Base-by-base conservation (phyloP, 2,113 vertebrate species). In the Gadus macrocephalus region DNA sequence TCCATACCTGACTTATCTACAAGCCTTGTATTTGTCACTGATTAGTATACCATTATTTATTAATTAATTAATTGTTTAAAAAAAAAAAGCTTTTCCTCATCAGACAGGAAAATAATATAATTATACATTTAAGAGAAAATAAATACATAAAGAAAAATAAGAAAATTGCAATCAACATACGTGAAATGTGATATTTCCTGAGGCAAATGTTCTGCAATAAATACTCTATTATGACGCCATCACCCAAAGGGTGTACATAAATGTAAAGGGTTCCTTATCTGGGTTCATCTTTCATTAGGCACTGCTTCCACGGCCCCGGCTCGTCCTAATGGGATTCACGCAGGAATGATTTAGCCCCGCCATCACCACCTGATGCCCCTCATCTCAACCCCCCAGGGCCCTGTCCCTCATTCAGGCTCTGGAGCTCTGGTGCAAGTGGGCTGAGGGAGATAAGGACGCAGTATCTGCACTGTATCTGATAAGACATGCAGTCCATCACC, bases 361-460 rank as follows among this genome's bases (percentile, higher is more conserved):
- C n/a, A n/a, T 16, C 5, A 6, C 55, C 15, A 17, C n/a, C n/a
- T 58, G 55, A 58, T 16, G 55, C 15, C 15, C 55, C 15, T 58
- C 15, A 58, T 58, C n/a, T 58, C 5, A 58, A 58, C 55, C 11
- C n/a, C 55, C 15, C 15, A 16, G 55, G 55, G n/a, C n/a, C 55
- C 55, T 58, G 15, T 16, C 55, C 55, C 20, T 17, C 15, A 7
- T 9, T 69, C 82, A 85, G 4, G 84, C 89, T 70, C 63, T 56
- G 53, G 58, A 28, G 53, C 70, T 69, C 62, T 28, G 31, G 70
- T 74, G 81, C 75, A 25, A 64, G 77, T 88, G 80, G 60, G 87
- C 88, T 73, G 88, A 66, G 77, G 88, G 80, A 62, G 88, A 89
- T 74, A 88, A 87, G 78, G 62, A 19, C 69, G 27, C 42, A 42